Evolutionary conservation across 2,888 invertebrate species (phyloP), one percentile per base, ranked within the genome.

Genomic region (Beris morrisii): DNA sequence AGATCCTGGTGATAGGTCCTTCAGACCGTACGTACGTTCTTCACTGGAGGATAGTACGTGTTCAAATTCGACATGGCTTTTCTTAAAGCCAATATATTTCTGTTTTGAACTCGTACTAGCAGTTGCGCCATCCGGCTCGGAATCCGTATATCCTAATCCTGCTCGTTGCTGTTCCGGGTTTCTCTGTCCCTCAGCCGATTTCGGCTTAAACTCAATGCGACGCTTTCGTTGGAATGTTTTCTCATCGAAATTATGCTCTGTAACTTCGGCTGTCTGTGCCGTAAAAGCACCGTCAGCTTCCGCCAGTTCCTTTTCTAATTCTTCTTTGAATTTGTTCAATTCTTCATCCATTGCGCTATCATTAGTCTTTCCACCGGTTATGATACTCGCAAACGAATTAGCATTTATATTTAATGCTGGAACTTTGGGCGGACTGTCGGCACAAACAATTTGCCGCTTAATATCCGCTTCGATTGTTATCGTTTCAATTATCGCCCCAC

Each of bases 201-300:
- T 65, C 64, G 73, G 30, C 73, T 74, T 65, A 77, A 81, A 78
- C 70, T 81, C 83, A 31, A 85, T 81, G 63, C 85, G 78, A 67
- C 81, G 79, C 72, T 85, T 85, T 57, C 85, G 76, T 73, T 85
- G 82, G 72, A 85, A 85, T 11, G 80, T 82, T 75, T 85, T 85
- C 7, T 75, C 74, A 70, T 79, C 79, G 57, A 81, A 74, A 63
- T 67, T 64, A 44, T 71, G 68, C 22, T 73, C 73, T 22, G 52
- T 67, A 32, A 54, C 64, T 43, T 38, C 57, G 13, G 57, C 38
- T 6, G 15, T 28, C 38, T 4, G 11, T 11, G 13, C 9, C 11
- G 5, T 11, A 22, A 22, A 3, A 1, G 13, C 22, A 9, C n/a
- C 22, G 5, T 11, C 46, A 5, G 13, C 30, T 3, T 11, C 5